phyloP scores from a whole-genome alignment of 1,140 invertebrate species.

The Stenopsyche tienmushanensis region DNA sequence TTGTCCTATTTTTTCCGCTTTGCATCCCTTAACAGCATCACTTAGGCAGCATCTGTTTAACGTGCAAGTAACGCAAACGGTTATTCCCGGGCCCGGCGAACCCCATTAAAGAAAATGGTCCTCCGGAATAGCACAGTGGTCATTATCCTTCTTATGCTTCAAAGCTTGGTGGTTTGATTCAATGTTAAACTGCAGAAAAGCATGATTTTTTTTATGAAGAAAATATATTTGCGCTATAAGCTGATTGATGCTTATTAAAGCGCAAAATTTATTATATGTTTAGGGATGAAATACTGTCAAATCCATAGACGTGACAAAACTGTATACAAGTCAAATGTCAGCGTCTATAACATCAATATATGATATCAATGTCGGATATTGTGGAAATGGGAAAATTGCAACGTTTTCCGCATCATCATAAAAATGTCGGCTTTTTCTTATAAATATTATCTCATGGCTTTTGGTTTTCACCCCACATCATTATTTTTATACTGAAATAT shows the following conservation, averaged over 20 bases:
- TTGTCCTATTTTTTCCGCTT: background rate
- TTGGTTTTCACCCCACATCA: no score
- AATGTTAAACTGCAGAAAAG: background rate
- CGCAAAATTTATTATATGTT: background rate
- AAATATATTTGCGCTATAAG: background rate
- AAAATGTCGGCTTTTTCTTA: no score
- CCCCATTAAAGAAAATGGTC: constrained; percentile 13
- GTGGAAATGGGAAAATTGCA: no score
- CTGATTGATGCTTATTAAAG: background rate
- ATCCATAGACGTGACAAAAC: no score
- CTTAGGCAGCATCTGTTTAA: constrained; percentile 5
- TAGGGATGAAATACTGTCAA: no score
- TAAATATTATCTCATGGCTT: no score
- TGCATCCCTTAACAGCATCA: no score
- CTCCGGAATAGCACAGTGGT: background rate
- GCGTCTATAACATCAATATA: no score
- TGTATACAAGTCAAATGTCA: no score
- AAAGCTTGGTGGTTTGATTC: background rate
- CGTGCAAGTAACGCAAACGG: background rate
- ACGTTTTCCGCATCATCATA: no score
- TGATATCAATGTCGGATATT: no score
- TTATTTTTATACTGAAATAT: no score
- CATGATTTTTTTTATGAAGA: background rate
- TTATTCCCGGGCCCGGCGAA: background rate
- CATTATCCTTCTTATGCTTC: background rate